Evolutionary conservation across 2,888 invertebrate genomes (phyloP), one percentile per base, ranked within the genome.

Genomic region (Dynastes maya): DNA sequence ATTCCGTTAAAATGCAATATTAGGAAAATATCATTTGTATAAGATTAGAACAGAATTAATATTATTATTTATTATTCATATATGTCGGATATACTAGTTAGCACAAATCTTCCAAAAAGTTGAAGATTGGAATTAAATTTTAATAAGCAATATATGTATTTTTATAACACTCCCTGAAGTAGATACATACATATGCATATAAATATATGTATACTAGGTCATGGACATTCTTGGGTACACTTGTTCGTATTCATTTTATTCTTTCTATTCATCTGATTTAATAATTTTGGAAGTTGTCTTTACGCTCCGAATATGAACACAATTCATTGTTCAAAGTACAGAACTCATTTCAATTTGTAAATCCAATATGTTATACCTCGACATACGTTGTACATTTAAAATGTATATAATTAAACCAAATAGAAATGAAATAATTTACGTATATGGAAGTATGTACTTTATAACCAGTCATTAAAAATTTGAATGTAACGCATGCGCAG

Each of bases 401-500:
- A 45, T 45, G 11, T 45, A 45, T 45, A 45, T 11, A 11, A 11
- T 45, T 45, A 45, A 45, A 45, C 45, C 45, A 45, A 45, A 45
- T 45, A 45, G 45, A 45, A 45, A 45, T 45, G 45, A 45, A 45
- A 45, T 45, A 45, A 45, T 45, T 45, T 58, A 53, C 29, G 70
- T 32, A 53, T 29, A 53, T 53, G 53, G 16, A 53, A n/a, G 13
- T 16, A 45, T 27, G 13, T 32, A 70, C 29, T 64, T 64, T 70
- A 70, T 29, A 13, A 29, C 32, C 6, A 29, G 11, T 32, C 53
- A 70, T 70, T 70, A 70, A 70, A 70, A 53, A 70, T 70, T 70
- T 70, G 70, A 70, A 70, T 29, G 49, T 70, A 32, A 70, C 70
- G 53, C 70, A 55, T 70, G 70, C 70, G 70, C 53, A 32, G 9